These are phyloP conservation scores for Eupelmus urozonus DNA, from an alignment of 2,888 invertebrate genomes.

Conservation along the genomic window DNA sequence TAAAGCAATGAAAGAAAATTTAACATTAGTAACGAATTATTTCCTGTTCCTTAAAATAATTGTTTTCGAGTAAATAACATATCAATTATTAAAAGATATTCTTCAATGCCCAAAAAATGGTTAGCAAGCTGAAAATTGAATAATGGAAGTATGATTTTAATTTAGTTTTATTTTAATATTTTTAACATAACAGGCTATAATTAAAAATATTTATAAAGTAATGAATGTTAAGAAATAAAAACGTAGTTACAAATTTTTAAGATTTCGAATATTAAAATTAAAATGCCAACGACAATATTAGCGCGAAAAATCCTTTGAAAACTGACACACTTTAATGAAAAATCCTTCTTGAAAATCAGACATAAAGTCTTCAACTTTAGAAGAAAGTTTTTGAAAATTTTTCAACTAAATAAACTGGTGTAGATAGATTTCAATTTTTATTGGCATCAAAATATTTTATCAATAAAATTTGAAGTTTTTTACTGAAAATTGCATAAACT, in stretches of 20 bases:
- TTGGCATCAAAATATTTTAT: not conserved
- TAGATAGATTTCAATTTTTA: not conserved
- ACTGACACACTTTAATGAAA: too few relatives aligned
- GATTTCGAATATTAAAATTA: too few relatives aligned
- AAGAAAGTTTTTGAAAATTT: slow-evolving; percentile 7
- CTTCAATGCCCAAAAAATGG: too few relatives aligned
- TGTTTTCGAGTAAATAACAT: not conserved
- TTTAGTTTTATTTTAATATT: not conserved
- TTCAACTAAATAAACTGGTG: not conserved
- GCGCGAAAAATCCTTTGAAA: too few relatives aligned
- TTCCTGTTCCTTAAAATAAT: not conserved
- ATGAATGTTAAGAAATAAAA: too few relatives aligned
- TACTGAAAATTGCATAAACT: too few relatives aligned
- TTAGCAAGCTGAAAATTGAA: not conserved
- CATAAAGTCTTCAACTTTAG: too few relatives aligned
- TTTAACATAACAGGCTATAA: too few relatives aligned
- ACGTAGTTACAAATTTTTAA: too few relatives aligned
- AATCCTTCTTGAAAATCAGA: too few relatives aligned
- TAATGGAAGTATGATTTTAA: not conserved
- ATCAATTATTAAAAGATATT: slow-evolving; percentile 6
- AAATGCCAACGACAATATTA: too few relatives aligned
- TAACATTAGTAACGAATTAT: not conserved
- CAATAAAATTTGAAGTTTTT: not conserved
- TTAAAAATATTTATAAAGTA: too few relatives aligned
- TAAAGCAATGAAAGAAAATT: slow-evolving; percentile 41